These are phyloP conservation scores for Parthenolecanium corni DNA, from an alignment of 2,888 invertebrate species.

Conservation along the genomic window DNA sequence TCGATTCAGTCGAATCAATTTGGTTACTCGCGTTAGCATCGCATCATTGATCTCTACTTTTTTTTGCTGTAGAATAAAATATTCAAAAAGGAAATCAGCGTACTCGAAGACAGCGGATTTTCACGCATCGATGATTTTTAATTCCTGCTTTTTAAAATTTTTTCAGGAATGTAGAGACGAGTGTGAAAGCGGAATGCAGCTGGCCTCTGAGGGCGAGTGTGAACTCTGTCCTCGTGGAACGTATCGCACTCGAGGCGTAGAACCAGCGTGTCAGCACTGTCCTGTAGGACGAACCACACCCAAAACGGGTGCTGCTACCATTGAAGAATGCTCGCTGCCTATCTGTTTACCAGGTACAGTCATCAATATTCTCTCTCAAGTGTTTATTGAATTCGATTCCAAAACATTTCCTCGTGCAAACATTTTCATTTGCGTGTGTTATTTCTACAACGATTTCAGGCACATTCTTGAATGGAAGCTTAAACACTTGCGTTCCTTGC, in stretches of 20 bases:
- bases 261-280: slow-evolving; percentile 77
- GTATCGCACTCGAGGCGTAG: slow-evolving; percentile 72
- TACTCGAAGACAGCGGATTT: no score
- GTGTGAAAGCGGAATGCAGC: slow-evolving; percentile 71
- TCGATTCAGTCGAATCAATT: not conserved
- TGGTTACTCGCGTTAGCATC: no score
- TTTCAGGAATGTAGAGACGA: slow-evolving; percentile 71
- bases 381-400: no score
- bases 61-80: no score
- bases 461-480: slow-evolving; percentile 70
- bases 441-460: slow-evolving; percentile 42
- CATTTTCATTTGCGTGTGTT: not conserved
- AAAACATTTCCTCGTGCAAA: not conserved
- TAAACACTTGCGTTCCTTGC: slow-evolving; percentile 76
- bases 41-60: no score
- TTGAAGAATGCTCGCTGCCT: slow-evolving; percentile 85
- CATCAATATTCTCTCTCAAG: not conserved
- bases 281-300: slow-evolving; percentile 84
- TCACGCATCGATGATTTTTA: no score
- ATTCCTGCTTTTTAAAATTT: not conserved
- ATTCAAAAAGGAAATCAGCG: no score
- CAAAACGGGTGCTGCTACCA: slow-evolving; percentile 64
- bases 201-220: slow-evolving; percentile 78
- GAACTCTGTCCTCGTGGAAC: slow-evolving; percentile 84
- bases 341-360: slow-evolving; percentile 62